These are phyloP conservation scores for Tenualosa ilisha DNA, from an alignment of 2,797 vertebrate genomes.

Conservation along the genomic window DNA sequence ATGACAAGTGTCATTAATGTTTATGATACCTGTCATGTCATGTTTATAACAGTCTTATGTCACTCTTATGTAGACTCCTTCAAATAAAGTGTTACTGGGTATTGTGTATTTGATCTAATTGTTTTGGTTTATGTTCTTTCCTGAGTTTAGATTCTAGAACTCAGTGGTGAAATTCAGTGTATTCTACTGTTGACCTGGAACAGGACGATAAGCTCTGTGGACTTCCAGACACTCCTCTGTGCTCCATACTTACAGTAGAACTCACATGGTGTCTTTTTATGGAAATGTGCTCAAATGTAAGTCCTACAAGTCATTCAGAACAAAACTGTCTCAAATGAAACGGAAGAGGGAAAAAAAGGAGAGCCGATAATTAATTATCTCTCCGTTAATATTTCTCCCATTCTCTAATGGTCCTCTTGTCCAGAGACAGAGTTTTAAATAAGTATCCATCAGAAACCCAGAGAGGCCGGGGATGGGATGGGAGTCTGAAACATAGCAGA, in stretches of 20 bases:
- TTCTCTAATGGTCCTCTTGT: constrained; percentile 51
- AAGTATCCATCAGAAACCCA: constrained; percentile 39
- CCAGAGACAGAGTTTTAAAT: constrained; percentile 56
- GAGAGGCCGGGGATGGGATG: constrained; percentile 25
- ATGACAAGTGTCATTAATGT: no score
- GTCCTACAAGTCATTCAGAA: constrained; percentile 28
- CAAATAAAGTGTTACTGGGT: no score
- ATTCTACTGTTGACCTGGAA: constrained; percentile 1
- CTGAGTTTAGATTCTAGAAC: neutral
- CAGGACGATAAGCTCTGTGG: neutral
- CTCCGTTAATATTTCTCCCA: constrained; percentile 51
- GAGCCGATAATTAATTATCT: constrained; percentile 48
- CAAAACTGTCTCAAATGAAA: constrained; percentile 30
- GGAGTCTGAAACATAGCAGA: neutral
- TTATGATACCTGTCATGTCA: no score
- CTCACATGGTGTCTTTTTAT: neutral
- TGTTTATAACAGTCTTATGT: no score
- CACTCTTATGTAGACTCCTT: no score
- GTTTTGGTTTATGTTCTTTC: neutral
- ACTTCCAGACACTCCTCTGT: neutral
- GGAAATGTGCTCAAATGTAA: constrained; percentile 19
- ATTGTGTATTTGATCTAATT: neutral
- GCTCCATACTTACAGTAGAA: constrained; percentile 25
- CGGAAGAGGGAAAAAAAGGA: constrained; percentile 16
- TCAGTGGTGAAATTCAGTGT: neutral